These are phyloP conservation scores for Paraescarpia echinospica DNA, from an alignment of 1,140 invertebrate genomes.

Conservation along the genomic window DNA sequence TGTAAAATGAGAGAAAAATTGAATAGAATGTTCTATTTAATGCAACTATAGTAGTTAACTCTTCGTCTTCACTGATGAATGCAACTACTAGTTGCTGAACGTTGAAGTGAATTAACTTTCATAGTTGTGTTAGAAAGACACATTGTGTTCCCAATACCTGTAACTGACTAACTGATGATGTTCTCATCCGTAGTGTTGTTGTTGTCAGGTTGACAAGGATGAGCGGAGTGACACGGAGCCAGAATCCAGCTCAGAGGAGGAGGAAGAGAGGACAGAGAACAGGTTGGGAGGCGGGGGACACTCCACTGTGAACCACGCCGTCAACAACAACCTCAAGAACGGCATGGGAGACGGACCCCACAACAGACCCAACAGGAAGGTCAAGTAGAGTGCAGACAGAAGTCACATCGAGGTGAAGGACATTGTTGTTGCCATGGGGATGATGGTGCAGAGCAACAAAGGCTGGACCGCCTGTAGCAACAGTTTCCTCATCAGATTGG, in stretches of 20 bases:
- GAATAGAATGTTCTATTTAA: no score
- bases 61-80: no score
- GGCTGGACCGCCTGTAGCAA: background rate
- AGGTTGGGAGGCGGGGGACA: background rate
- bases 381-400: background rate
- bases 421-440: background rate
- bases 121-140: no score
- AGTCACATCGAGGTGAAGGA: background rate
- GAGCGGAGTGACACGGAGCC: slow-evolving; percentile 28
- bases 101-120: no score
- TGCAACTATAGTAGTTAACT: no score
- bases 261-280: background rate
- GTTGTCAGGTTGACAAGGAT: slow-evolving; percentile 28
- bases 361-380: background rate
- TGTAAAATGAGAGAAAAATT: no score
- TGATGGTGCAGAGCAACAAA: background rate
- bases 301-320: background rate
- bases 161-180: background rate
- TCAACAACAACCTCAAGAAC: background rate
- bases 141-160: background rate
- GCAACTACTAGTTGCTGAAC: no score
- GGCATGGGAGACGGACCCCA: background rate
- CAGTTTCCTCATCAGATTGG: background rate
- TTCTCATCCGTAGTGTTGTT: background rate
- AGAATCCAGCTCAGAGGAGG: slow-evolving; percentile 21